Base-by-base conservation (phyloP, 2,797 vertebrate genomes). In the Numenius phaeopus region DNA sequence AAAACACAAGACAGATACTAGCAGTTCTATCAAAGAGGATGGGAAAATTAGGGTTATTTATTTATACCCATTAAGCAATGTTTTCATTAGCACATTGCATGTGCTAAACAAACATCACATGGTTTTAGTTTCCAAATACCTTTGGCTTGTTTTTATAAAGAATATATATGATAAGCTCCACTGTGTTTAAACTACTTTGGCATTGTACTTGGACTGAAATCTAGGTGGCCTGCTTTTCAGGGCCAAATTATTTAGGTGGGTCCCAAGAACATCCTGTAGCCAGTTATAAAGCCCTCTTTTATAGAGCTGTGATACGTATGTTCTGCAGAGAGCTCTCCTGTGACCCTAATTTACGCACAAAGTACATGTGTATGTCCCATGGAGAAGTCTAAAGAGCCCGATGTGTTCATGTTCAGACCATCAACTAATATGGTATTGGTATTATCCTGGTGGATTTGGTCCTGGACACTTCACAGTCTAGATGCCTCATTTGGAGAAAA, bases 361-460 rank as follows among this genome's bases (percentile, higher is more conserved):
- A 83, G 32, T 24, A 75, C 14, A 9, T 71, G 7, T n/a, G 7
- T 32, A 59, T 46, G 14, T 15, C 39, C 34, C 46, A 34, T 4
- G 12, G 50, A 62, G 50, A 73, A 64, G 26, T 52, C 23, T 73
- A 32, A 71, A 47, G 14, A 71, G 11, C 7, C 10, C 49, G 40
- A 64, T 19, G 4, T 29, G 27, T 69, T 78, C 44, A 54, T 26
- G 27, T 69, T 78, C 44, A 54, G 47, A 61, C 2, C 0, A 0
- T 22, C 24, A 66, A 1, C 5, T 84, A 44, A 52, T 0, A 0
- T 16, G 29, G 5, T 50, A 58, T 2, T 59, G 19, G 24, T 67
- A 15, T 69, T 57, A 52, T 12, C 62, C 54, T 65, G 24, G 52
- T 40, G 19, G 14, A 54, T 15, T 8, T 24, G 18, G 40, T 94